Base-by-base conservation (phyloP, 2,797 vertebrate species). In the Trematomus bernacchii region DNA sequence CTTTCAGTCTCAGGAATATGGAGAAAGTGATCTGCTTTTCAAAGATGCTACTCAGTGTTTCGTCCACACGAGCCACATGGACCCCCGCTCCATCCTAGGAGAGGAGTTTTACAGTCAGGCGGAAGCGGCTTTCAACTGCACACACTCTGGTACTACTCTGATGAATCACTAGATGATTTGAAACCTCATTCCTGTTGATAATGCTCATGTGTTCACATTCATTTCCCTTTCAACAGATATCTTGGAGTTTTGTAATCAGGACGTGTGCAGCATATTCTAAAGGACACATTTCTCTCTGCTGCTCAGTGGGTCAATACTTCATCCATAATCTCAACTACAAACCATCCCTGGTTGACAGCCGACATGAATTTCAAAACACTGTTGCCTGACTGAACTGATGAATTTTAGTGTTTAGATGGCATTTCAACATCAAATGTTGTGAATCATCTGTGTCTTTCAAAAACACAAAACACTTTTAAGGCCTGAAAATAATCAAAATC, bases 1-100 rank as follows among this genome's bases (percentile, higher is more conserved):
- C 42, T 98, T 97, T 84, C 91, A 95, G 76, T 97, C 97, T 0
- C 85, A 93, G 46, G 91, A 92, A 43, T 97, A 96, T 19, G 95
- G 95, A 84, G 96, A 96, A 86, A 97, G 92, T 30, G 97, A 98
- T 85, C 89, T 98, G 69, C 94, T 98, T 66, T 98, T 98, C 83
- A 98, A 97, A 93, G 97, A 98, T 33, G 67, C 92, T 30, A 96
- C 97, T 12, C 91, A 71, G 61, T 95, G 93, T 81, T 94, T 98
- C 1, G 90, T 95, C 59, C 95, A 93, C 85, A 95, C 94, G 0
- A 95, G 92, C 82, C 96, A 96, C 80, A 79, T 93, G 92, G 93
- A 92, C 82, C 95, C 95, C 70, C 92, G 91, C 51, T 86, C 94
- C 37, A 95, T 98, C 80, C 93, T 98, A 2, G 97, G 97, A 79